Percentiles rank a stretch among this genome's conserved stretches.
Conservation (phyloP, 2,888 invertebrate species). For the Hydrotaea cyrtoneurina region DNA sequence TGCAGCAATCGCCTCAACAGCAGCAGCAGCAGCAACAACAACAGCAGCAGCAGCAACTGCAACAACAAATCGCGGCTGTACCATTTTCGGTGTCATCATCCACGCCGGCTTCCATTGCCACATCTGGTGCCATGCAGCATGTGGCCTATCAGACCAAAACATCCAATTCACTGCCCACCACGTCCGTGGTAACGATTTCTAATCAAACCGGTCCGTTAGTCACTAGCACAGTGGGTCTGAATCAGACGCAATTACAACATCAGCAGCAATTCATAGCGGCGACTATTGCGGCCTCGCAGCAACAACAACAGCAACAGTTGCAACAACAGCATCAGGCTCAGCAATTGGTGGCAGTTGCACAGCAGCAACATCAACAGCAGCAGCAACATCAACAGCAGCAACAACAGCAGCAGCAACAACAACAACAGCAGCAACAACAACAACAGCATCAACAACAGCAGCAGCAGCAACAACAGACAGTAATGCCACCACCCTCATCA, state of each 20-base stretch:
- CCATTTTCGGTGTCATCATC: conserved; percentile 77
- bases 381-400: conserved; percentile 71
- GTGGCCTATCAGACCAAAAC: conserved; percentile 74
- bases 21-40: too few relatives aligned
- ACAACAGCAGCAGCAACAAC: conserved; percentile 70
- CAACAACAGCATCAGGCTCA: conserved; percentile 74
- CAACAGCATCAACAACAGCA: conserved; percentile 62
- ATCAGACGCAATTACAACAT: conserved; percentile 72
- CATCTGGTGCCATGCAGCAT: conserved; percentile 74
- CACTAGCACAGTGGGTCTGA: conserved; percentile 76
- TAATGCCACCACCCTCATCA: conserved; percentile 71
- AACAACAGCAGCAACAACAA: conserved; percentile 81
- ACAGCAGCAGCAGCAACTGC: conserved; percentile 70
- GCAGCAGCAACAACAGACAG: conserved; percentile 62
- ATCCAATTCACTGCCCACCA: conserved; percentile 73
- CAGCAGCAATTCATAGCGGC: conserved; percentile 70
- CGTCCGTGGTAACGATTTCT: conserved; percentile 78
- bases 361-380: conserved; percentile 64
- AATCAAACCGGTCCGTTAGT: conserved; percentile 77
- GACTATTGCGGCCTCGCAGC: conserved; percentile 62
- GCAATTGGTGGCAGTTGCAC: conserved; percentile 57
- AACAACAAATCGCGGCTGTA: conserved; percentile 75
- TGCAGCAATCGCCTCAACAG: conserved; percentile 77
- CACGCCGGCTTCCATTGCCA: conserved; percentile 76
- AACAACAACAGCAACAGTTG: conserved; percentile 72